These are phyloP conservation scores for Arnoldichthys spilopterus DNA, from an alignment of 2,797 vertebrate genomes.

Conservation along the genomic window DNA sequence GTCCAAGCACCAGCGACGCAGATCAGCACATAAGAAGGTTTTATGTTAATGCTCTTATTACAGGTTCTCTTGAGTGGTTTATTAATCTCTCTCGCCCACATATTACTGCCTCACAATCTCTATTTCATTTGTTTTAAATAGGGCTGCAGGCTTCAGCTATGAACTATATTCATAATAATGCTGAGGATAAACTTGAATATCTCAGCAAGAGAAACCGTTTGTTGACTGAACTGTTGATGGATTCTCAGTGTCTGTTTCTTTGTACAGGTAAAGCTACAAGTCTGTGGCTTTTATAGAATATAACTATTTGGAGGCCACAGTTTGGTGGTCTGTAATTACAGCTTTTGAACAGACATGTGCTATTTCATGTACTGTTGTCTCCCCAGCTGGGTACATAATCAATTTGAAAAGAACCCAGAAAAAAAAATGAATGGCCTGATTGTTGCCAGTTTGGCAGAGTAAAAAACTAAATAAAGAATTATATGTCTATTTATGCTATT, in stretches of 20 bases:
- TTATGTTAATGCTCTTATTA: neutral
- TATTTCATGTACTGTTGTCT: conserved; percentile 2
- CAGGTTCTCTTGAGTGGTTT: neutral
- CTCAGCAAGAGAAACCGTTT: neutral
- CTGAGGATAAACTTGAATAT: neutral
- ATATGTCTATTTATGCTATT: conserved; percentile 13
- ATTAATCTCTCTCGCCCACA: neutral
- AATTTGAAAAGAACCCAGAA: neutral
- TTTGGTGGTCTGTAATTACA: conserved; percentile 34
- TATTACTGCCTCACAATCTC: neutral
- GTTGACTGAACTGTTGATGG: conserved; percentile 16
- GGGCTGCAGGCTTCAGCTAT: neutral
- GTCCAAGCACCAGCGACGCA: neutral
- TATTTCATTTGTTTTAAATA: neutral
- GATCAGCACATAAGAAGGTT: neutral
- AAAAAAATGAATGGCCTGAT: conserved; percentile 8
- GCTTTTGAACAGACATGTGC: conserved; percentile 7
- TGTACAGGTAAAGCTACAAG: conserved; percentile 24
- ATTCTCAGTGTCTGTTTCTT: neutral
- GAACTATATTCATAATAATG: neutral
- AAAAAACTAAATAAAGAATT: conserved; percentile 25
- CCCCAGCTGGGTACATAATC: conserved; percentile 24
- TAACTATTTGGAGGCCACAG: conserved; percentile 18
- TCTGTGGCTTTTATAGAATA: conserved; percentile 2
- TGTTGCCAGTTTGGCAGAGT: neutral